Conservation (phyloP, 23 tunicate species). For the Trididemnum clinides region DNA sequence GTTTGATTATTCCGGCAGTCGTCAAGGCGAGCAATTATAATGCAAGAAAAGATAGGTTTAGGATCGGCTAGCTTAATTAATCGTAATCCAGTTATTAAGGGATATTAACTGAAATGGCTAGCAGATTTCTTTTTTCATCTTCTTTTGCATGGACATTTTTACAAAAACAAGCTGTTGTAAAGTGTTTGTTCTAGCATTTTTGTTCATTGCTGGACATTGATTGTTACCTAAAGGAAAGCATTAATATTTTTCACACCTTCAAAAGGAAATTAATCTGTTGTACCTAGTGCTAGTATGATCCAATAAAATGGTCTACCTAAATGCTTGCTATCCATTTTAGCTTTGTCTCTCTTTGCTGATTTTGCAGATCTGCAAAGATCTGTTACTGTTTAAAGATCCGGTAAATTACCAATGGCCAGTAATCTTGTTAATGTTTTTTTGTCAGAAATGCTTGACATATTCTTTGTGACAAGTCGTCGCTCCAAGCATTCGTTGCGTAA, state of each 20-base stretch:
- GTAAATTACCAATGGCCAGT: neutral
- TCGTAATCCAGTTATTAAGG: too few relatives aligned
- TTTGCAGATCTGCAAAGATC: slow-evolving; percentile 1
- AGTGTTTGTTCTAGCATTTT: neutral
- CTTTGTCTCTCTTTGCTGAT: neutral
- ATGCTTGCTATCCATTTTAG: neutral
- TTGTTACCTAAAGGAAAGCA: neutral
- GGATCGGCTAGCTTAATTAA: too few relatives aligned
- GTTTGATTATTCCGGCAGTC: too few relatives aligned
- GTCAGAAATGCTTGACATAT: neutral
- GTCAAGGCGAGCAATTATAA: too few relatives aligned
- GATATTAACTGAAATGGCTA: too few relatives aligned
- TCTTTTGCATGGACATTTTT: too few relatives aligned
- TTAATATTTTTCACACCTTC: neutral
- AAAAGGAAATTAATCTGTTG: neutral
- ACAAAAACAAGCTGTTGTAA: neutral
- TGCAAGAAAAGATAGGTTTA: too few relatives aligned
- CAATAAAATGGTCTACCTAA: neutral
- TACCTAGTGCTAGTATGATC: neutral
- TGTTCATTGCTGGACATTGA: neutral
- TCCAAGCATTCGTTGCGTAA: neutral
- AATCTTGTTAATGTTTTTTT: neutral
- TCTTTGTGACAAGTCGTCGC: neutral
- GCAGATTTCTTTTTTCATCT: too few relatives aligned
- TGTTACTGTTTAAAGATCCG: neutral